Evolutionary conservation across 2,888 invertebrate species (phyloP), one percentile per base, ranked within the genome.

Genomic region (Unio delphinus): DNA sequence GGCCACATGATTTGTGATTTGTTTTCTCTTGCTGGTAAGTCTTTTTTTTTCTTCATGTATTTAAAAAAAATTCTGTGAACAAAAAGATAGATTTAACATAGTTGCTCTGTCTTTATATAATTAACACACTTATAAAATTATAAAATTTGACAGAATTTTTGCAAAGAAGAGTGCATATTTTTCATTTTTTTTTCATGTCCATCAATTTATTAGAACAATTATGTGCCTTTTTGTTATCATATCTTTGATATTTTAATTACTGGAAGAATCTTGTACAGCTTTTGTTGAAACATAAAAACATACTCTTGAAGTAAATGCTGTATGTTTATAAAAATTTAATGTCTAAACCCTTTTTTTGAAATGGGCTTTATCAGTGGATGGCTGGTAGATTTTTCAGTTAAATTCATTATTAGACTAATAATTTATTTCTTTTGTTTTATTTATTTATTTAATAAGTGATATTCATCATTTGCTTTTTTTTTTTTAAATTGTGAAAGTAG

Each of bases 1-100:
- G 95, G 96, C 0, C 95, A 96, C 4, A 93, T 98, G 89, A 91
- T 98, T 82, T 94, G 96, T 3, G 97, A 98, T 91, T 92, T 98
- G 17, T 92, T 98, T 69, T 97, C 96, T n/a, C 92, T 98, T 75
- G 94, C 97, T 74, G 97, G 97, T 59, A 76, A 74, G 82, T 61
- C 61, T 58, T 17, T 64, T 20, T 57, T 45, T 45, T 3, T 15
- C 15, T 55, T 55, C 26, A 26, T 64, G 56, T 17, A 55, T 23
- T 59, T 23, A 18, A 18, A 0, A 18, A n/a, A n/a, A 18, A 18
- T 15, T 23, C 26, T n/a, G 59, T 23, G 17, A 18, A 59, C 15
- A 34, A 28, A 34, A 34, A 34, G 7, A 59, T 59, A 4, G 26
- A 45, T 45, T 15, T 45, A 15, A 45, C 0, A 15, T 15, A 45